Percentiles rank a stretch among this genome's conserved stretches.
Evolutionary conservation across 2,113 vertebrate species (phyloP).

Genomic region (Dissostichus mawsoni): DNA sequence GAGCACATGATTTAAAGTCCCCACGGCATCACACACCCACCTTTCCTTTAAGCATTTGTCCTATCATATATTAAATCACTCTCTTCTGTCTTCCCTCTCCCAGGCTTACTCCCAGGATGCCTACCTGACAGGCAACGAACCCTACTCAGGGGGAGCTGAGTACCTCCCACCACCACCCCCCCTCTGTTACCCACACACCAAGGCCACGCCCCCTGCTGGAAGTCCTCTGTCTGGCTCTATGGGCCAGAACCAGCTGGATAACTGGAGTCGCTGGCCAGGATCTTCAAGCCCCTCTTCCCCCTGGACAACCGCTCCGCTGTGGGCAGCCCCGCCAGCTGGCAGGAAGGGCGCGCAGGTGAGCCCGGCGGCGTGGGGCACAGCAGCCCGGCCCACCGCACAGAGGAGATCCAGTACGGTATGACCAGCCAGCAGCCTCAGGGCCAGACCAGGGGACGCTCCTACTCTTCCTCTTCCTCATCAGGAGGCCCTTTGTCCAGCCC

Average conservation of each 20-base stretch:
- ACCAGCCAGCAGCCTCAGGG: slow-evolving; percentile 79
- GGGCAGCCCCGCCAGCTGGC: slow-evolving; percentile 77
- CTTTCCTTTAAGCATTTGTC: neutral
- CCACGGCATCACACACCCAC: slow-evolving; percentile 1
- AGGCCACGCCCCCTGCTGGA: slow-evolving; percentile 82
- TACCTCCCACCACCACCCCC: slow-evolving; percentile 94
- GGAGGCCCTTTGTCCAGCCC: slow-evolving; percentile 77
- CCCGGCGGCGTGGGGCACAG: slow-evolving; percentile 80
- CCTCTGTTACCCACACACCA: slow-evolving; percentile 89
- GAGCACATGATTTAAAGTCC: neutral
- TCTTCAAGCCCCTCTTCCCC: slow-evolving; percentile 80
- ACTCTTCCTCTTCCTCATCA: slow-evolving; percentile 86
- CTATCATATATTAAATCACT: neutral
- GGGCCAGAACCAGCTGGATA: slow-evolving; percentile 84
- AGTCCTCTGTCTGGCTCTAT: slow-evolving; percentile 70
- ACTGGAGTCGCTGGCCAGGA: slow-evolving; percentile 82
- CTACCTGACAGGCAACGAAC: slow-evolving; percentile 95
- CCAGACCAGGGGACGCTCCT: slow-evolving; percentile 80
- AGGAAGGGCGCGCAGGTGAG: slow-evolving; percentile 72
- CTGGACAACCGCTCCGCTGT: slow-evolving; percentile 78
- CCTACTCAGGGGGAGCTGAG: slow-evolving; percentile 90
- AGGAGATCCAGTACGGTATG: slow-evolving; percentile 86
- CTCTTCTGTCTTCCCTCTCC: slow-evolving; percentile 23
- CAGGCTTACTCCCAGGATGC: slow-evolving; percentile 97
- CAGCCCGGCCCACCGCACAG: slow-evolving; percentile 84